Base-by-base conservation (phyloP, 2,113 vertebrate species). In the Tiliqua scincoides region DNA sequence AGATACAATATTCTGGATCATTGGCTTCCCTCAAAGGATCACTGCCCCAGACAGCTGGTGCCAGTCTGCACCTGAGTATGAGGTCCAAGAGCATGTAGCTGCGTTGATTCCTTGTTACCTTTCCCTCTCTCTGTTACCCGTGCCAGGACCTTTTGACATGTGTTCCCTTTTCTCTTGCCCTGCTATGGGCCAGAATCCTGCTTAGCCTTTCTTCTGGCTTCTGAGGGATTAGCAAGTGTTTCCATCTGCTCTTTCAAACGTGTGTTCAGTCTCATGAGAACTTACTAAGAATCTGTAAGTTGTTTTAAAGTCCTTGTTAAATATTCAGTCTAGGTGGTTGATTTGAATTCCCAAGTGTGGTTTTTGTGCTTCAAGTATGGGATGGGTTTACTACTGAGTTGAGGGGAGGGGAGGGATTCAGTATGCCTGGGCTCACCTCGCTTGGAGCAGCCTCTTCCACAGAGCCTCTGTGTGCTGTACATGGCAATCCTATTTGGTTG, bases 1-100 rank as follows among this genome's bases (percentile, higher is more conserved):
- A 6, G 17, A 1, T 6, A 4, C 6, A n/a, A 1, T 3, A 17
- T 35, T 5, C 15, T 5, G 8, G 32, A n/a, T 30, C 15, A 35
- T 15, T 2, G 35, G 70, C 18, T 35, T 18, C 35, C 70, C 35
- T 37, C 2, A 18, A 37, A 18, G 20, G 70, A 35, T 35, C 18
- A 32, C 32, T 37, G 70, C 70, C 70, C 18, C 70, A 48, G 43
- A 8, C 43, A 48, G 8, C 43, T 48, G 4, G 4, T 48, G 43
- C 43, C 43, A 48, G 43, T 4, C 43, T 48, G 43, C 4, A 8
- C 43, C 43, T 48, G 8, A 48, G 43, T 48, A 48, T 48, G 43
- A 48, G 43, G 8, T 48, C 43, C 43, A 48, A 48, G 43, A 5
- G 43, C 43, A 48, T 5, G 43, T 48, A 48, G 43, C 43, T 48